Base-by-base conservation (phyloP, 1,140 invertebrate species). In the Bacillus rossius region DNA sequence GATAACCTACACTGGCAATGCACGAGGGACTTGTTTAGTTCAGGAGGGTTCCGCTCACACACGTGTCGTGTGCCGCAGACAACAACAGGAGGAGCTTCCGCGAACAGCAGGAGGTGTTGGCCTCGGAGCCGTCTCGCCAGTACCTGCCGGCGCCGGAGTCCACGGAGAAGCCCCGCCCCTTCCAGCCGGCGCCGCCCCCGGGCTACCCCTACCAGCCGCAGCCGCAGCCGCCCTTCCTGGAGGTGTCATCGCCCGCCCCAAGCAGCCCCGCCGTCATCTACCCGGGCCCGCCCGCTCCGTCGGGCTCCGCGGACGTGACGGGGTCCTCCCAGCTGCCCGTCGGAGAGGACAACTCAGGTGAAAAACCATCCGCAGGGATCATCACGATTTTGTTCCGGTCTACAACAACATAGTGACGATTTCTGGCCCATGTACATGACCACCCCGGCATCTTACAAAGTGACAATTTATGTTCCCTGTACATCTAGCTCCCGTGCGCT, bases 91-190 rank as follows among this genome's bases (percentile, higher is more conserved):
- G 29, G 10, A 34, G 29, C 10, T 4, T 34, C 29, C 4, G 10
- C 29, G 10, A 34, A 4, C 29, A 34, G 10, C 29, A 49, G 20
- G 38, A 41, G 7, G 34, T 22, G 10, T n/a, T 41, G 17, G 16
- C 17, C 13, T 37, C 38, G 4, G 40, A 22, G 26, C 59, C 60
- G 3, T 42, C 62, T 0, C 40, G 60, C n/a, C 55, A 61, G 19
- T 84, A 83, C 50, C 67, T 84, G 20, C 82, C 82, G 4, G 41
- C 49, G 1, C 80, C 81, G 29, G 81, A 80, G 4, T 83, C 83
- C 55, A 82, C 82, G 2, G 82, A 86, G 56, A 82, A 77, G 63
- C 85, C 85, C 7, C 76, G 84, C 55, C 84, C 84, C 1, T 86
- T 87, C 68, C 80, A 84, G 65, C 76, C 81, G 7, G 25, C 71